phyloP scores from a whole-genome alignment of 2,797 vertebrate species.

The Fundulus diaphanus region DNA sequence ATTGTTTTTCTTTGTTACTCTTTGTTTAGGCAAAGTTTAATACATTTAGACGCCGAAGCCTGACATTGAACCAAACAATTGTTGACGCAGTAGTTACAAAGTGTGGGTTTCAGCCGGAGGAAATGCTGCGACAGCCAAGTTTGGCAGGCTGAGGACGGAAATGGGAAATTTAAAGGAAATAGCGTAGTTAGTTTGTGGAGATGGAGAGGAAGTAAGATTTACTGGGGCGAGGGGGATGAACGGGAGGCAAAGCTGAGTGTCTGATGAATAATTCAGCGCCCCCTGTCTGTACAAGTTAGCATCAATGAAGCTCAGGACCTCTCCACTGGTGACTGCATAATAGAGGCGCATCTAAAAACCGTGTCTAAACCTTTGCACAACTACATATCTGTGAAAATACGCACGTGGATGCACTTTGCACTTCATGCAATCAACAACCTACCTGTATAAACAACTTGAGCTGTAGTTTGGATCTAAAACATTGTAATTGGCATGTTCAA shows the following conservation, averaged over 20 bases:
- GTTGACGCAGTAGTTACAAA: constrained; percentile 4
- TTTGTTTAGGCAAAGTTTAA: constrained; percentile 22
- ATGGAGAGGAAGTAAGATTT: constrained; percentile 67
- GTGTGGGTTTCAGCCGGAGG: constrained; percentile 11
- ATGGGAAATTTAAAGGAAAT: constrained; percentile 54
- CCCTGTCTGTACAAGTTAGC: constrained; percentile 80
- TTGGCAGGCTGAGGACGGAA: constrained; percentile 41
- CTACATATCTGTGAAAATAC: constrained; percentile 1
- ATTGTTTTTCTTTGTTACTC: constrained; percentile 8
- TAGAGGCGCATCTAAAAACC: constrained; percentile 38
- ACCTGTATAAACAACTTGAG: constrained; percentile 9
- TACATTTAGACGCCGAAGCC: constrained; percentile 17
- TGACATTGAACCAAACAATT: constrained; percentile 13
- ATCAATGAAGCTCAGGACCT: constrained; percentile 72
- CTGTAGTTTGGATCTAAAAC: not conserved
- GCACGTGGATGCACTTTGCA: not conserved
- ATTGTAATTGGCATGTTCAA: constrained; percentile 34
- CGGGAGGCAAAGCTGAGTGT: constrained; percentile 56
- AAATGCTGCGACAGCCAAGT: constrained; percentile 10
- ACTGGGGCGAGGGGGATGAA: constrained; percentile 56
- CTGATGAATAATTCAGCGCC: constrained; percentile 83
- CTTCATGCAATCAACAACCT: not conserved
- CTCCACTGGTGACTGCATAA: constrained; percentile 65
- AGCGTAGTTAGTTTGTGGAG: constrained; percentile 50
- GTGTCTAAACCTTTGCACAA: constrained; percentile 46